phyloP scores from a whole-genome alignment of 1,140 invertebrate species.

The Hycleus phaleratus region DNA sequence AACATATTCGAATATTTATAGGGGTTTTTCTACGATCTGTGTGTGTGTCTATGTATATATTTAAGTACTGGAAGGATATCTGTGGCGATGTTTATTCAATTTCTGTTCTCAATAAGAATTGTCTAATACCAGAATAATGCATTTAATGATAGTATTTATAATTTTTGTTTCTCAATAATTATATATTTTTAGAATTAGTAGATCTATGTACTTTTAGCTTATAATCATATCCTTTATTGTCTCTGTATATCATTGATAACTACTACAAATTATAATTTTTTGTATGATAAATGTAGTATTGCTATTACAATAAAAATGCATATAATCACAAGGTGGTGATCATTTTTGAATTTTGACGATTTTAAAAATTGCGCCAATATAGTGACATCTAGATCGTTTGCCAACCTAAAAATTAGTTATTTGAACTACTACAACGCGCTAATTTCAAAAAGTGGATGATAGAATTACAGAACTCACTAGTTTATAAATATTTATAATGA shows the following conservation, averaged over 20 bases:
- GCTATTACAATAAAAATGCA: background rate
- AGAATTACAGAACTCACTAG: background rate
- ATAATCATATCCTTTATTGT: background rate
- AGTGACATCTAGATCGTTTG: too few species aligned
- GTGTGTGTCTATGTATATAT: background rate
- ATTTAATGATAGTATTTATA: background rate
- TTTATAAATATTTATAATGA: too few species aligned
- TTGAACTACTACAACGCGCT: background rate
- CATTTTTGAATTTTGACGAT: background rate
- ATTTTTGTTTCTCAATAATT: background rate
- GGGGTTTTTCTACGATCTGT: background rate
- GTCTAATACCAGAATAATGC: background rate
- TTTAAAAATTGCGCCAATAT: too few species aligned
- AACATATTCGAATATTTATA: too few species aligned
- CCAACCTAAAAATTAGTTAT: background rate
- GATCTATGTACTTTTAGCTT: conserved; percentile 11
- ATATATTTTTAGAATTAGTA: background rate
- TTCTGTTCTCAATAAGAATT: background rate
- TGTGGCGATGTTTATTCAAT: background rate
- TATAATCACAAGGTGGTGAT: background rate
- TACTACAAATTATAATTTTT: conserved; percentile 9
- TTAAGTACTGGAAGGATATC: background rate
- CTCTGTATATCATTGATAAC: background rate
- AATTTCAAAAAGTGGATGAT: background rate
- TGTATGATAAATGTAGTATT: conserved; percentile 15